These are phyloP conservation scores for Tetranychus truncatus DNA, from an alignment of 2,888 invertebrate species.

Conservation along the genomic window DNA sequence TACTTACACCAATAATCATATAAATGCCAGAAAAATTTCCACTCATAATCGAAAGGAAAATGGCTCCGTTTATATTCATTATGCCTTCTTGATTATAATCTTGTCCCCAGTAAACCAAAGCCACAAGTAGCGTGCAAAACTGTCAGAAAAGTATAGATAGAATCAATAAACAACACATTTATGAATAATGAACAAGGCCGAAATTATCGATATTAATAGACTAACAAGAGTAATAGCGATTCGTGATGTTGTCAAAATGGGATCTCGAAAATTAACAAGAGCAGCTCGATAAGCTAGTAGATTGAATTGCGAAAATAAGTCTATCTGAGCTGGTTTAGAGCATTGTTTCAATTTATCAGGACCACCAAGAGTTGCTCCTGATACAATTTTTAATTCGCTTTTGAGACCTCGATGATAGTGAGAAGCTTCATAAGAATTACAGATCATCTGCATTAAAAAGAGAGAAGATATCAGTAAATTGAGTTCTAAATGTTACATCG, in stretches of 20 bases:
- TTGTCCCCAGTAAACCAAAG: conserved; percentile 33
- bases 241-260: conserved; percentile 68
- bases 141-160: neutral
- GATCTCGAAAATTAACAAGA: conserved; percentile 70
- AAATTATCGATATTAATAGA: neutral
- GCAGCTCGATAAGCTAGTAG: conserved; percentile 47
- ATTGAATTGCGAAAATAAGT: neutral
- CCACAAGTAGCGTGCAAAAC: conserved; percentile 31
- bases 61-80: conserved; percentile 43
- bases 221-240: conserved; percentile 69
- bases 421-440: neutral
- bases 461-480: neutral
- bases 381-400: neutral
- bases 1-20: conserved; percentile 71
- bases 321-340: neutral
- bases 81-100: conserved; percentile 61
- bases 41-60: too few species aligned
- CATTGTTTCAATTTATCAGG: conserved; percentile 41
- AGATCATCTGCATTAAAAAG: neutral
- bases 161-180: neutral
- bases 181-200: too few species aligned
- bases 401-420: neutral
- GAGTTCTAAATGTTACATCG: neutral
- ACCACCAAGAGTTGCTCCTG: conserved; percentile 33
- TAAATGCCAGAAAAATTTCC: conserved; percentile 71